These are phyloP conservation scores for Hydrolagus colliei DNA, from an alignment of 2,797 vertebrate species.

Conservation along the genomic window DNA sequence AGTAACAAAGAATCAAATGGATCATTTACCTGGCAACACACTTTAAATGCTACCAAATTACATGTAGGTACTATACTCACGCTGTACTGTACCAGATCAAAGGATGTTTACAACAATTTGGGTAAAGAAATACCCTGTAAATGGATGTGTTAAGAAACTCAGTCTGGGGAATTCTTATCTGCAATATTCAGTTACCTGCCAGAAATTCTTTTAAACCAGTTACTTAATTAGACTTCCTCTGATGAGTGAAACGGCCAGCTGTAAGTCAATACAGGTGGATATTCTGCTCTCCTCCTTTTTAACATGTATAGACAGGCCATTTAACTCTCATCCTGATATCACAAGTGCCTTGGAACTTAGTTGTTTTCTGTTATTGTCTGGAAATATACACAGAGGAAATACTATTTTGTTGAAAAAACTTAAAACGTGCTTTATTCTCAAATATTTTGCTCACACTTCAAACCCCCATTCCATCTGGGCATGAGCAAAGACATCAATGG, in stretches of 20 bases:
- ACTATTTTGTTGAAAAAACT: neutral
- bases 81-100: neutral
- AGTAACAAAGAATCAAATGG: neutral
- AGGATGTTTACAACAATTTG: slow-evolving; percentile 15
- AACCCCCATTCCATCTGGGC: too few relatives aligned
- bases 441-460: neutral
- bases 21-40: slow-evolving; percentile 11
- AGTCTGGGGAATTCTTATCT: neutral
- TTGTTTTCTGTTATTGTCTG: neutral
- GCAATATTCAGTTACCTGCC: neutral
- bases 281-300: neutral
- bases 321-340: neutral
- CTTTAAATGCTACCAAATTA: neutral
- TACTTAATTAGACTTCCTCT: neutral
- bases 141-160: neutral
- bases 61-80: neutral
- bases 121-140: neutral
- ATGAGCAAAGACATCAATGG: neutral
- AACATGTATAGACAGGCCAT: neutral
- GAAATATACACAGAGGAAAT: neutral
- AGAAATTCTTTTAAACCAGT: slow-evolving; percentile 10
- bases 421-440: neutral
- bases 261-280: neutral
- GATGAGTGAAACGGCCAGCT: neutral
- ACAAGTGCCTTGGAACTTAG: neutral